phyloP scores from a whole-genome alignment of 1,140 invertebrate species.

The Sminthurides bifidus region DNA sequence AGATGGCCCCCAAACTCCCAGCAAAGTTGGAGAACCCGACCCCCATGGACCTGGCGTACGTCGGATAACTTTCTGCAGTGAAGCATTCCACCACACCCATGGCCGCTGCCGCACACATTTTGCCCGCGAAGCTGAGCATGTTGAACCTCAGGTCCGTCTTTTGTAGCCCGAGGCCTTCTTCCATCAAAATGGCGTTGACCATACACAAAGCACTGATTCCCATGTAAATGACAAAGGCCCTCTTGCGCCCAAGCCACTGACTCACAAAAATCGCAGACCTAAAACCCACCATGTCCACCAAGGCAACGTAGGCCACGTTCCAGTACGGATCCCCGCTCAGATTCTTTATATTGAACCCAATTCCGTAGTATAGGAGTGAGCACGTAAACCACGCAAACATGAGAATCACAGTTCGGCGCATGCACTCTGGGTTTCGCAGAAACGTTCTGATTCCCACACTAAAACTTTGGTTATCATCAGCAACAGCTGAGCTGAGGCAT shows the following conservation, averaged over 20 bases:
- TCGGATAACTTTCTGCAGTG: constrained; percentile 17
- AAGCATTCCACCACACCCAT: constrained; percentile 16
- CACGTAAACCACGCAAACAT: constrained; percentile 11
- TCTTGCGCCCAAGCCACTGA: constrained; percentile 16
- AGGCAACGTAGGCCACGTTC: constrained; percentile 14
- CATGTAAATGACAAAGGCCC: constrained; percentile 7
- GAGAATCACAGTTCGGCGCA: constrained; percentile 9
- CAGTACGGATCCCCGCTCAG: constrained; percentile 18
- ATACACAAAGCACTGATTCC: not conserved
- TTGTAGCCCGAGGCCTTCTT: not conserved
- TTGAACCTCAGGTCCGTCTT: not conserved
- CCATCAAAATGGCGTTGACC: not conserved
- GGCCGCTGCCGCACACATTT: constrained; percentile 10
- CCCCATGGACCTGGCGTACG: constrained; percentile 8
- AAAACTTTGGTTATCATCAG: too few relatives aligned
- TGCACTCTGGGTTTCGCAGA: not conserved
- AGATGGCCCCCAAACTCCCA: constrained; percentile 3
- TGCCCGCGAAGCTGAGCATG: constrained; percentile 4
- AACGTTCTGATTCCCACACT: not conserved
- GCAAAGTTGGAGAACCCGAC: constrained; percentile 13
- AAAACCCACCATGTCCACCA: constrained; percentile 7
- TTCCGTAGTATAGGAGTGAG: constrained; percentile 14
- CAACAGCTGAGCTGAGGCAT: too few relatives aligned
- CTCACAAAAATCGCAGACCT: constrained; percentile 3
- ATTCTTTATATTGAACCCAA: constrained; percentile 19